Conservation (phyloP, 2,113 vertebrate species). For the Laticauda colubrina region DNA sequence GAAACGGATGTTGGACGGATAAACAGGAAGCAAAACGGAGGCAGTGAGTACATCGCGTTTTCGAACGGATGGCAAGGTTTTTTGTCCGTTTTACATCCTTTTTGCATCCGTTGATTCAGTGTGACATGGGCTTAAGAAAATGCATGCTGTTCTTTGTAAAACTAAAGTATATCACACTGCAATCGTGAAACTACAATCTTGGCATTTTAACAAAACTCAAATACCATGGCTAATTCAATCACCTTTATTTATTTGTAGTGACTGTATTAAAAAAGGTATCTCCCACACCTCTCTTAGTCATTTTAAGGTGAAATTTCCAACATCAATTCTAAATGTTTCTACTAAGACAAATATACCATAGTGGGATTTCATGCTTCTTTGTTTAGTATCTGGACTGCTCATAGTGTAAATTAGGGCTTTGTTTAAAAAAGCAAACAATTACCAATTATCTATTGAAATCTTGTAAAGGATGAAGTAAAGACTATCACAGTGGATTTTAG, state of each 20-base stretch:
- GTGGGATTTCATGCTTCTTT: not conserved
- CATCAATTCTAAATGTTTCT: not conserved
- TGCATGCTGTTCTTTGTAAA: not conserved
- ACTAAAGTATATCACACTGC: not conserved
- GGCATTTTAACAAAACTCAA: not conserved
- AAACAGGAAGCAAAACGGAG: no score
- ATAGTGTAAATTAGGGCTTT: conserved; percentile 48
- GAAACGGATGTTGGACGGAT: no score
- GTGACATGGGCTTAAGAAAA: no score
- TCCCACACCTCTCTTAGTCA: not conserved
- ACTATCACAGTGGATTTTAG: conserved; percentile 41
- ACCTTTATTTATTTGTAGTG: not conserved
- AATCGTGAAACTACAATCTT: not conserved
- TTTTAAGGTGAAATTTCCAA: not conserved
- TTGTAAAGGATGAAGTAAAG: not conserved
- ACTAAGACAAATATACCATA: not conserved
- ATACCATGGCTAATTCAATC: not conserved
- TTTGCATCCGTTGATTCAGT: no score
- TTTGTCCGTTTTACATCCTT: no score
- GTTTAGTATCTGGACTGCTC: not conserved
- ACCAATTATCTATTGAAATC: conserved; percentile 9
- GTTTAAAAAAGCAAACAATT: conserved; percentile 32
- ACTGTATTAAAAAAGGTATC: not conserved
- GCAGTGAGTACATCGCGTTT: no score
- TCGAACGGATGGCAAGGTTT: no score